A percentile compares a stretch with the other conserved stretches of the same genome.
Evolutionary conservation across 2,888 invertebrate species (phyloP).

Genomic region (Cosmopolites sordidus): DNA sequence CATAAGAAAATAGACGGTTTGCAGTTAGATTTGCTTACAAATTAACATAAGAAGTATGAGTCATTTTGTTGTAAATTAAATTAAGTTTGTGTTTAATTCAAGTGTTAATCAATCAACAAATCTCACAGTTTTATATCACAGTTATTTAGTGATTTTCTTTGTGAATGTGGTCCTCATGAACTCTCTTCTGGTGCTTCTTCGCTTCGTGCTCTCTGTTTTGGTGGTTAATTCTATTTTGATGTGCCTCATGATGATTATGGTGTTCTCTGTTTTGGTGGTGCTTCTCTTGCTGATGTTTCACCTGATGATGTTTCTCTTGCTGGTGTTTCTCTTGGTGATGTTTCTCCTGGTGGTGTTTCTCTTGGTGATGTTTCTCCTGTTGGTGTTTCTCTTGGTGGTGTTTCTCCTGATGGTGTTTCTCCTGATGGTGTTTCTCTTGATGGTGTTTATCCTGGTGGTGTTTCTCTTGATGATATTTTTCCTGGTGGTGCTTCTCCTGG

Average conservation of each 20-base stretch:
- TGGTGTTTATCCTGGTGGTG: not conserved
- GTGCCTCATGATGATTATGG: not conserved
- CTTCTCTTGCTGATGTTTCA: not conserved
- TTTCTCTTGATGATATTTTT: not conserved
- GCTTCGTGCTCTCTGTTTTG: not conserved
- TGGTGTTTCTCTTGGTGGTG: not conserved
- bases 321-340: no score
- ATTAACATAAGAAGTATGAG: no score
- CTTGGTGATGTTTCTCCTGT: no score
- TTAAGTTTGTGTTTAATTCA: no score
- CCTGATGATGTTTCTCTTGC: not conserved
- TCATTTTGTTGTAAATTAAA: no score
- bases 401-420: not conserved
- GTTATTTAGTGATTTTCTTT: conserved; percentile 12
- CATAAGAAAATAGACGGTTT: conserved; percentile 1
- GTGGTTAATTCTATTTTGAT: not conserved
- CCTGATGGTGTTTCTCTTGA: not conserved
- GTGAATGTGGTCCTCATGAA: not conserved
- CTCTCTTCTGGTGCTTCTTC: conserved; percentile 4
- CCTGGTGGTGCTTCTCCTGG: not conserved
- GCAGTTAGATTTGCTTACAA: no score
- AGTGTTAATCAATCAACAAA: not conserved
- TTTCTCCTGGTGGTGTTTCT: no score
- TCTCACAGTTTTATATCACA: conserved; percentile 17
- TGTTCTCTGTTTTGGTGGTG: conserved; percentile 2